Base-by-base conservation (phyloP, 92 coral and sea anemone genomes). In the Porites divaricata region DNA sequence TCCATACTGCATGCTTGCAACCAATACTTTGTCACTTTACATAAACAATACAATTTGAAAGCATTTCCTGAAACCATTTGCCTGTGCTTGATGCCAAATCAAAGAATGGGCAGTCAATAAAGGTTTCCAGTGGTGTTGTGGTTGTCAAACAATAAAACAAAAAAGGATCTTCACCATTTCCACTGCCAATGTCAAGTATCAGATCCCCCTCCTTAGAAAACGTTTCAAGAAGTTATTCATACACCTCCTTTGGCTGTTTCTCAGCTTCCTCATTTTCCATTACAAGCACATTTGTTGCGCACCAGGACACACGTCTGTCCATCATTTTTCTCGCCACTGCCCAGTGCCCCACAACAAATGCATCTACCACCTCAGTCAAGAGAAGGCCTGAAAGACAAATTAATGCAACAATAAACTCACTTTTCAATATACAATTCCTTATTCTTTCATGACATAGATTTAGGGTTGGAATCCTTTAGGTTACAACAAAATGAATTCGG, bases 291-390 rank as follows among this genome's bases (percentile, higher is more conserved):
- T 72, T 72, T 6, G 77, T 72, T 72, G 77, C 50, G 62, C 12
- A 51, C 21, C 14, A 50, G 28, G 63, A 50, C 77, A 72, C 77
- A 72, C 50, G 77, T 50, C 77, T 56, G 45, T 74, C 65, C 78
- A 54, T n/a, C 50, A 74, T 53, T 53, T 74, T 15, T 74, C 78
- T 74, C 1, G 78, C 45, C 64, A 74, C 78, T 54, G 78, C 65
- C 64, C 65, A 74, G 65, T 74, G 78, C 45, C 78, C 78, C 65
- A 56, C 78, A 54, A 74, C 78, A 54, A 74, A 74, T 8, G 78
- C 53, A 9, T 20, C 23, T 10, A 74, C 78, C 21, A 54, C 65
- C 63, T 74, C 49, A 74, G 64, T 21, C 65, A 74, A 54, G 65
- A 74, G 65, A 9, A 74, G 50, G 65, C 25, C 78, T 74, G 78